These are phyloP conservation scores for Columbina picui DNA, from an alignment of 2,113 vertebrate genomes.

Conservation along the genomic window DNA sequence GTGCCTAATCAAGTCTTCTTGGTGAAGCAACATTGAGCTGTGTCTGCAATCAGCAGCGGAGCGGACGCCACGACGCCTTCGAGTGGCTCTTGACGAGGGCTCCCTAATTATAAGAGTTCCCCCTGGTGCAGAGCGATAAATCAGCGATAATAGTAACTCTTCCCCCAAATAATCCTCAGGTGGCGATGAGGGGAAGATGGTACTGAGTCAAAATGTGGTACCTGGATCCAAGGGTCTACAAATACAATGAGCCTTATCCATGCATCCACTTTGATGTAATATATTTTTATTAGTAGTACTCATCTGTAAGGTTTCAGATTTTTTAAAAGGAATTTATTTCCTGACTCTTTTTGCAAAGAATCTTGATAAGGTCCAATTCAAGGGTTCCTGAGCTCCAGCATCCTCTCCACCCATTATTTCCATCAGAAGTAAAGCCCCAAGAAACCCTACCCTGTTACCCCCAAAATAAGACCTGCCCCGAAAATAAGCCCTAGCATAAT, in stretches of 20 bases:
- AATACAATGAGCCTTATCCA: neutral
- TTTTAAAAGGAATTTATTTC: neutral
- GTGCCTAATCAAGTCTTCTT: neutral
- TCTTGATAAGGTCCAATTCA: neutral
- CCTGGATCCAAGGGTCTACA: constrained; percentile 60
- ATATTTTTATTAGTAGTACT: neutral
- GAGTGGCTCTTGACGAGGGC: constrained; percentile 66
- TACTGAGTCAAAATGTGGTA: constrained; percentile 59
- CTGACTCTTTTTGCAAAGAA: neutral
- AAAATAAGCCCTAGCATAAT: no score
- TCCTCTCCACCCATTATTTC: neutral
- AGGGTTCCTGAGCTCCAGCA: neutral
- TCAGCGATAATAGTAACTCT: constrained; percentile 79
- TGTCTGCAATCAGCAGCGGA: constrained; percentile 30
- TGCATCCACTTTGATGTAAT: constrained; percentile 19
- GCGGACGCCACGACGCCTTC: constrained; percentile 53
- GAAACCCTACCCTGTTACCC: neutral
- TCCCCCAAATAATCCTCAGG: constrained; percentile 79
- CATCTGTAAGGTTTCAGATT: neutral
- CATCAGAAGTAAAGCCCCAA: neutral
- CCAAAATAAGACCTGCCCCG: no score
- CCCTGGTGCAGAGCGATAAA: constrained; percentile 73
- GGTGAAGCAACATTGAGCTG: neutral
- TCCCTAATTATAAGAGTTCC: constrained; percentile 73
- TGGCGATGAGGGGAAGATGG: constrained; percentile 73